phyloP scores from a whole-genome alignment of 2,888 invertebrate genomes.

The Drosophila subsilvestris region DNA sequence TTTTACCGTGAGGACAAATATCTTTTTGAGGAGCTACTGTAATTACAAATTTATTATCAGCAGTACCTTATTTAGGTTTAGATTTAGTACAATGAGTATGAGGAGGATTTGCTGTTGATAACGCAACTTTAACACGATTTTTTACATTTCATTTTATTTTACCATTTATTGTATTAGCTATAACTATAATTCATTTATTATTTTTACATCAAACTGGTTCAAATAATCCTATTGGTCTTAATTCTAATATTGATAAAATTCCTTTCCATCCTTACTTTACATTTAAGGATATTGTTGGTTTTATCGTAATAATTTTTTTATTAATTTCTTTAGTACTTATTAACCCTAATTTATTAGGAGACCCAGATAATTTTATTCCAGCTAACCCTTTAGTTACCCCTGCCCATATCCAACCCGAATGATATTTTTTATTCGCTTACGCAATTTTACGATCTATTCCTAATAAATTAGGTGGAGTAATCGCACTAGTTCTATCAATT shows the following conservation, averaged over 20 bases:
- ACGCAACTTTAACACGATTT: constrained; percentile 90
- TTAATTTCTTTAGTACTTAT: constrained; percentile 85
- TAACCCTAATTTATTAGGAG: constrained; percentile 87
- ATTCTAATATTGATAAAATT: constrained; percentile 87
- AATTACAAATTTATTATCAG: constrained; percentile 85
- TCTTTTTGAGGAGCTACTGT: no score
- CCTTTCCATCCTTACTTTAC: constrained; percentile 88
- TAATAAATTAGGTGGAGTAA: constrained; percentile 91
- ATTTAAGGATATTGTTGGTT: constrained; percentile 87
- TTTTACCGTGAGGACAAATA: no score
- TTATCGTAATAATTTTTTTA: constrained; percentile 85
- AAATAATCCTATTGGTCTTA: constrained; percentile 85
- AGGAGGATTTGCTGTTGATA: constrained; percentile 90
- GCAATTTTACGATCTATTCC: constrained; percentile 92
- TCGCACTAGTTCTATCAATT: constrained; percentile 86
- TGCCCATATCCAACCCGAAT: constrained; percentile 92
- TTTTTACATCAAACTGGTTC: constrained; percentile 86
- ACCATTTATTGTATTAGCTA: constrained; percentile 88
- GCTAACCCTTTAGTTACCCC: constrained; percentile 86
- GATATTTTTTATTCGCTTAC: constrained; percentile 94
- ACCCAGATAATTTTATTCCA: constrained; percentile 90
- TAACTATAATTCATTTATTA: constrained; percentile 87
- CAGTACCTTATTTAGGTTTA: constrained; percentile 88
- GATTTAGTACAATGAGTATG: constrained; percentile 88
- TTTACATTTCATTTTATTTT: constrained; percentile 90